phyloP scores from a whole-genome alignment of 2,797 vertebrate species.

The Esox lucius region DNA sequence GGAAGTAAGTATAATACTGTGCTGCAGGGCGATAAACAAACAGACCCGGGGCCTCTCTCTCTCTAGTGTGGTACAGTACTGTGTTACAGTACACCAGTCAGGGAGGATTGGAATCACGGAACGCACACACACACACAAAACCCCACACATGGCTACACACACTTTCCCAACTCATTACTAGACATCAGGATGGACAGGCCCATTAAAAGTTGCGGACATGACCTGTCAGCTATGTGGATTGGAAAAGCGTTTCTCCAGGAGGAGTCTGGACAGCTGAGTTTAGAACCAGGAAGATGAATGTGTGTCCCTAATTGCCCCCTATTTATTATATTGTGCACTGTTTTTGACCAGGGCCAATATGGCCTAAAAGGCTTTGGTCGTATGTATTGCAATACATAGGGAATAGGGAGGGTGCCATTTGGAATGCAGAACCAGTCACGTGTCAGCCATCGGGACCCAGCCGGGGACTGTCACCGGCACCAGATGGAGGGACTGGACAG shows the following conservation, averaged over 20 bases:
- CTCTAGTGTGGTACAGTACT: constrained; percentile 29
- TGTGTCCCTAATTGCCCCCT: not conserved
- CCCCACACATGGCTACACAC: not conserved
- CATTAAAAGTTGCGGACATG: constrained; percentile 47
- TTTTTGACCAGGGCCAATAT: not conserved
- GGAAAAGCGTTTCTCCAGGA: constrained; percentile 33
- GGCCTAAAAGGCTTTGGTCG: too few relatives aligned
- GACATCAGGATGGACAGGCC: constrained; percentile 47
- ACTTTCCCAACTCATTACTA: constrained; percentile 20
- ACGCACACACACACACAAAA: constrained; percentile 1
- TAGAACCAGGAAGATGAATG: constrained; percentile 3
- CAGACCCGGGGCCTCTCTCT: constrained; percentile 35
- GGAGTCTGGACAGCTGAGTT: constrained; percentile 35
- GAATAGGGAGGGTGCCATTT: constrained; percentile 14
- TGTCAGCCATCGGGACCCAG: constrained; percentile 16
- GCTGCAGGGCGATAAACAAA: constrained; percentile 27
- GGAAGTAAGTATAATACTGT: constrained; percentile 19
- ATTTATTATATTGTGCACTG: not conserved
- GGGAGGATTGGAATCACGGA: not conserved
- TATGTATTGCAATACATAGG: not conserved
- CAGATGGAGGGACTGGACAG: constrained; percentile 24
- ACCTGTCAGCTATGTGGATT: constrained; percentile 38
- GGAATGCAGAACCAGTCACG: constrained; percentile 6
- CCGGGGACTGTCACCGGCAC: constrained; percentile 16
- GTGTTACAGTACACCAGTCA: constrained; percentile 15